phyloP scores from a whole-genome alignment of 2,797 vertebrate genomes.

The Jordanella pulchra region DNA sequence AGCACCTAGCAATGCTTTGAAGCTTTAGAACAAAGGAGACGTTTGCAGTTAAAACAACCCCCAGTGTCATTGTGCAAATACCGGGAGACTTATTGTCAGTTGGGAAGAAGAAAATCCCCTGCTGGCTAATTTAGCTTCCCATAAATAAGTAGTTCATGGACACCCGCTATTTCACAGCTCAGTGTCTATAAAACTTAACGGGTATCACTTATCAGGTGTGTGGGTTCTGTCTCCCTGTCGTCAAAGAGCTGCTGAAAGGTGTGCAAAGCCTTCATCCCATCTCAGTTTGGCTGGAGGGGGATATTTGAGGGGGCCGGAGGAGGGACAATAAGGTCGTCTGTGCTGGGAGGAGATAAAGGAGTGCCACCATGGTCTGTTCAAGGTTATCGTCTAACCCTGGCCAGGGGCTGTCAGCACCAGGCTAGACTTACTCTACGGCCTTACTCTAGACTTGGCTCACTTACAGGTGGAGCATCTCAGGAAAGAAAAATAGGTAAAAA shows the following conservation, averaged over 20 bases:
- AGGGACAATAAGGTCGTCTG: constrained; percentile 84
- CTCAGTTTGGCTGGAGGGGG: constrained; percentile 77
- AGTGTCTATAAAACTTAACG: constrained; percentile 83
- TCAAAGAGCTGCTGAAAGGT: constrained; percentile 83
- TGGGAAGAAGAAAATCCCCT: constrained; percentile 62
- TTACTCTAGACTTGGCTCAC: constrained; percentile 69
- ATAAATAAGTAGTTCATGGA: constrained; percentile 79
- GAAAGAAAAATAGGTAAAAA: constrained; percentile 30
- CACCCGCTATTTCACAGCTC: constrained; percentile 78
- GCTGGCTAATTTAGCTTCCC: constrained; percentile 52
- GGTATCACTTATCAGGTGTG: constrained; percentile 86
- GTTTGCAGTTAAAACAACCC: constrained; percentile 23
- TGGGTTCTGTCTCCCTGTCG: constrained; percentile 73
- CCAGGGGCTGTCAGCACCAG: constrained; percentile 81
- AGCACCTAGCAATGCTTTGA: constrained; percentile 29
- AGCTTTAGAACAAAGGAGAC: constrained; percentile 54
- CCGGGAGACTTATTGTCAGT: constrained; percentile 64
- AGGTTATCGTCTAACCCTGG: constrained; percentile 85
- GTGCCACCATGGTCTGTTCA: constrained; percentile 80
- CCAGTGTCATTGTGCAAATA: constrained; percentile 51
- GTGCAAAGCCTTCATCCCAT: constrained; percentile 76
- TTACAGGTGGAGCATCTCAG: constrained; percentile 71
- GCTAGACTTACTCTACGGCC: constrained; percentile 79
- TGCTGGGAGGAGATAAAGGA: constrained; percentile 79
- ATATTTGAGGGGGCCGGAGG: constrained; percentile 56